Evolutionary conservation across 2,888 invertebrate genomes (phyloP), one percentile per base, ranked within the genome.

Genomic region (Piscicola geometra): DNA sequence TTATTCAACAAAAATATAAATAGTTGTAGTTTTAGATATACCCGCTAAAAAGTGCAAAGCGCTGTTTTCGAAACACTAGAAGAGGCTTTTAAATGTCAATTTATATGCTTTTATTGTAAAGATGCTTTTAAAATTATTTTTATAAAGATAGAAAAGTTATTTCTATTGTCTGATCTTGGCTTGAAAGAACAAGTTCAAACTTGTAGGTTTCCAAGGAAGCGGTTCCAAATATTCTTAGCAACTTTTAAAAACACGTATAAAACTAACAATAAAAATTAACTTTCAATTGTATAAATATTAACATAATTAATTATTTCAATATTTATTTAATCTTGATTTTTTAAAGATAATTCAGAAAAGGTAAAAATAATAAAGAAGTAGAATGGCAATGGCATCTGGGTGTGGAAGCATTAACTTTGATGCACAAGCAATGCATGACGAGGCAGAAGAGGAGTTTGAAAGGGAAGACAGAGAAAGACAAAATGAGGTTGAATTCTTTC

Each of bases 371-470:
- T 41, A 41, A 41, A 41, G 15, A 41, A 41, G 41, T 41, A 9
- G 15, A 41, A 15, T 41, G 41, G 15, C 41, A 15, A 41, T 41
- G 41, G 15, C 41, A 41, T 41, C 41, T 41, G 41, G 41, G 15
- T 41, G 41, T 15, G 60, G 60, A 21, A 56, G 60, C 25, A 56
- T 56, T 5, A 56, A 56, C 25, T 56, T 56, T 56, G 60, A 56
- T 56, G 60, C n/a, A 21, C 60, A 56, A 56, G 60, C 60, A 25
- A 18, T 56, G 21, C 60, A 56, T 56, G 60, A 25, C n/a, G 60
- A 56, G n/a, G 60, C 60, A 56, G 60, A 56, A 56, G 60, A 56
- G n/a, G 60, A 56, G n/a, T 56, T 56, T 21, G 60, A 56, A 56
- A 56, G 60, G n/a, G 60, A 56, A 56, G 60, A 56, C n/a, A 5